Evolutionary conservation across 2,888 invertebrate genomes (phyloP), one percentile per base, ranked within the genome.

Genomic region (Pristionchus mayeri): DNA sequence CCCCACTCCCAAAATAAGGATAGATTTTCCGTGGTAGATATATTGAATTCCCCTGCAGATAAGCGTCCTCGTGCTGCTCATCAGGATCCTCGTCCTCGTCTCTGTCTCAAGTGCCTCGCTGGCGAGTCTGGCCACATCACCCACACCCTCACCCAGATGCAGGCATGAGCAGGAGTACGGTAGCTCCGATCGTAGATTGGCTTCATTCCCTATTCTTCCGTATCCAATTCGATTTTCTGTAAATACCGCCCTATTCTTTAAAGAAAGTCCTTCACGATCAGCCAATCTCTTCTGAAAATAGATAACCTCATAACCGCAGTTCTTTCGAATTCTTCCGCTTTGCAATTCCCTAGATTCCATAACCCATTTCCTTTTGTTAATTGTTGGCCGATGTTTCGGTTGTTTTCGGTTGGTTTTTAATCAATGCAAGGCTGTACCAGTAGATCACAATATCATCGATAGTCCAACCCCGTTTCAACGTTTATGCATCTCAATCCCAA

Each of bases 41-140:
- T 16, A 54, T 7, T 54, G 3, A 54, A 7, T 18, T 2, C 34
- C 34, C 27, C 18, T 87, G 40, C 86, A 89, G 89, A 88, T 75
- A 89, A 89, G 82, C 86, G 86, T 27, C 80, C 67, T n/a, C 85
- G 86, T 24, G 60, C 86, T 57, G 84, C 87, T n/a, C 84, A 85
- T 27, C 50, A 84, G 82, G 85, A 87, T 37, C 86, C 88, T 30
- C 85, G 85, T 21, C 88, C 87, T 76, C 87, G 86, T 37, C 89
- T 88, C 30, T 90, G 90, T 57, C 84, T 88, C 71, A 88, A 89
- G 86, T 90, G 90, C 84, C 84, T 90, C 44, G 87, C 87, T 30
- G 90, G 89, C 37, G 90, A 90, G 76, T 86, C 87, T 34, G 89
- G 89, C 18, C 90, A 90, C 85, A 89, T 90, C 84, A 89, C 89